Evolutionary conservation across 1,140 invertebrate genomes (phyloP).

Genomic region (Drosophila melanica): DNA sequence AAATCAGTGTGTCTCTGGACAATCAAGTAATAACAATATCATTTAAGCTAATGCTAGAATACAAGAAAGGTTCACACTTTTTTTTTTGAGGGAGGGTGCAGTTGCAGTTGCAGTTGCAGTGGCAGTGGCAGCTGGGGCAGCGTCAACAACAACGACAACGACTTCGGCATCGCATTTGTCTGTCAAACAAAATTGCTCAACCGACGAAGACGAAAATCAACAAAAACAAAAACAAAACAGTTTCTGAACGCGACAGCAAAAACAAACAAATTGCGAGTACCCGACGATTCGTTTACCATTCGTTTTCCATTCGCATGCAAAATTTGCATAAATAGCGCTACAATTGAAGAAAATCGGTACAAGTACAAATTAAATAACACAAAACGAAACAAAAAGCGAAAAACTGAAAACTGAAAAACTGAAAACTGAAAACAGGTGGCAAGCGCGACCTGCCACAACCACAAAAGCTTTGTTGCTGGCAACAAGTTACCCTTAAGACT

Average conservation of each 20-base stretch:
- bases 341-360: constrained; percentile 80
- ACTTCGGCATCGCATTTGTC: constrained; percentile 66
- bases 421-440: constrained; percentile 23
- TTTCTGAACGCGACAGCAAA: constrained; percentile 66
- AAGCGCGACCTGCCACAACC: constrained; percentile 49
- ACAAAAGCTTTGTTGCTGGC: neutral
- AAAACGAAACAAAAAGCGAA: constrained; percentile 18
- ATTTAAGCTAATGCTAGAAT: constrained; percentile 51
- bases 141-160: constrained; percentile 31
- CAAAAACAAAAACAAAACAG: constrained; percentile 22
- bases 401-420: constrained; percentile 50
- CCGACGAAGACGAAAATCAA: constrained; percentile 54
- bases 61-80: constrained; percentile 71
- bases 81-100: constrained; percentile 72
- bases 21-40: constrained; percentile 71
- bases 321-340: constrained; percentile 81
- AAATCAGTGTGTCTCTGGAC: constrained; percentile 12
- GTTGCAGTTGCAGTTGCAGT: constrained; percentile 59
- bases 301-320: constrained; percentile 53
- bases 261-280: constrained; percentile 63
- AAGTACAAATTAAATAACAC: constrained; percentile 66
- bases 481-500: constrained; percentile 26
- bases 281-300: constrained; percentile 13
- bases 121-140: constrained; percentile 17
- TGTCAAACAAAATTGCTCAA: constrained; percentile 82